Base-by-base conservation (phyloP, 30 jellyfish, hydroid and myxozoan genomes). In the Hydractinia echinata region DNA sequence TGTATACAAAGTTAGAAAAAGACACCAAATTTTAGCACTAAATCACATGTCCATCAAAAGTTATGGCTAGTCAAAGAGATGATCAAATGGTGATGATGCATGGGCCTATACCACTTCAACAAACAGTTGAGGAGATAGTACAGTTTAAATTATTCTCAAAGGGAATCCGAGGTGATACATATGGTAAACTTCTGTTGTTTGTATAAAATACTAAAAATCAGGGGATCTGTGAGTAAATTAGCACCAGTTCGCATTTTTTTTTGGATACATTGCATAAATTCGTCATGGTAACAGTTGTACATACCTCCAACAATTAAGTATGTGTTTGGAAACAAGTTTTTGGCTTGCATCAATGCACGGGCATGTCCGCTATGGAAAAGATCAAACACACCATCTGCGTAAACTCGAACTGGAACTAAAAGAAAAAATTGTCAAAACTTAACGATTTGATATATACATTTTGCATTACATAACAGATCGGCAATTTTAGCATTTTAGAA, bases 371-470 rank as follows among this genome's bases (percentile, higher is more conserved):
- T 81, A 83, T 95, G 99, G 81, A 95, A 95, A 71, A 95, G 60
- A 68, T 95, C 99, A 86, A 82, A 95, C 53, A 95, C 84, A 8
- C 99, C 99, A 95, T 95, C 99, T n/a, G 99, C 99, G 89, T 95
- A 95, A 44, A 95, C 97, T 4, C 99, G 88, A 39, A 95, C 97
- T 4, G 99, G 99, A 53, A 83, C 97, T 89, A 61, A 50, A 83
- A 20, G 52, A 6, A 6, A 79, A 54, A 6, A 3, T 30, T 30
- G 2, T 30, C 1, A 30, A 30, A 30, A 30, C 44, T n/a, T 30
- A 30, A 30, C 44, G 54, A 11, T 13, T 18, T n/a, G 13, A 68
- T 39, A n/a, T n/a, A n/a, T n/a, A 68, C 79, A 68, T 15, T 68
- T 68, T 68, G 79, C 50, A 20, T 11, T n/a, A 3, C 20, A 18